phyloP scores from a whole-genome alignment of 2,797 vertebrate genomes.

The Crocidura indochinensis region DNA sequence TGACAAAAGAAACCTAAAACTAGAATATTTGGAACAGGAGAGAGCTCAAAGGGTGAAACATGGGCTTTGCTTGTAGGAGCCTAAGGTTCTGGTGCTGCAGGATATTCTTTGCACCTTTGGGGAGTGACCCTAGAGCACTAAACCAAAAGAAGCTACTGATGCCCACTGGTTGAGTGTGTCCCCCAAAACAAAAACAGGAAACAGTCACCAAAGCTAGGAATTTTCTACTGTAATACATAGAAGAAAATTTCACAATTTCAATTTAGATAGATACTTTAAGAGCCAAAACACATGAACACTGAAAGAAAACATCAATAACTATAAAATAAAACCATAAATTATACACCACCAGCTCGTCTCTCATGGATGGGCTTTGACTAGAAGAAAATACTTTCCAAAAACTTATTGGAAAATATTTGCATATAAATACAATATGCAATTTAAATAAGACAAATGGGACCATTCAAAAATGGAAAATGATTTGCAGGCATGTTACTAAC shows the following conservation, averaged over 20 bases:
- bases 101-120: too few relatives aligned
- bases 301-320: background rate
- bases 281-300: background rate
- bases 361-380: background rate
- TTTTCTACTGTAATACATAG: background rate
- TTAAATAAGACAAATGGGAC: background rate
- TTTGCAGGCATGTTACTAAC: background rate
- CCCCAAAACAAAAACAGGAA: too few relatives aligned
- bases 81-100: too few relatives aligned
- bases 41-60: too few relatives aligned
- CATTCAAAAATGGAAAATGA: background rate
- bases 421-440: background rate
- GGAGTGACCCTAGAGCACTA: too few relatives aligned
- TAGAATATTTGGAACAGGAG: background rate
- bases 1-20: background rate
- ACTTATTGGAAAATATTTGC: background rate
- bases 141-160: too few relatives aligned
- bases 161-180: too few relatives aligned
- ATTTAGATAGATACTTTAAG: background rate
- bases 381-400: constrained; percentile 19
- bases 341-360: background rate
- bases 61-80: too few relatives aligned
- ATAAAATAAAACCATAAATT: background rate
- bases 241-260: background rate
- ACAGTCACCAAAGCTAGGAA: too few relatives aligned